Evolutionary conservation across 2,797 vertebrate genomes (phyloP).

Genomic region (Myotis planiceps): DNA sequence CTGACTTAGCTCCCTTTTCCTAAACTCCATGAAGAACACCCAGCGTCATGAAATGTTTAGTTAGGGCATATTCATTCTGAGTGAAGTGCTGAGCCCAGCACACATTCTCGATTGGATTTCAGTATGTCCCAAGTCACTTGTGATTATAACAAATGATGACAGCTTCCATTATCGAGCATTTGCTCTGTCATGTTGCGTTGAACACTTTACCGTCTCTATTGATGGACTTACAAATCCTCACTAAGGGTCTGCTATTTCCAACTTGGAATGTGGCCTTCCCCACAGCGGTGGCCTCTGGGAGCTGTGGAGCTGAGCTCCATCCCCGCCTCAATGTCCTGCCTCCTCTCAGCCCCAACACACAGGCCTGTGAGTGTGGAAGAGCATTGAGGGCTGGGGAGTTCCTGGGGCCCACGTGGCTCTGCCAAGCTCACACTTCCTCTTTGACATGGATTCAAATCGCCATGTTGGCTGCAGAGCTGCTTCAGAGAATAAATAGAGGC

Average conservation of each 20-base stretch:
- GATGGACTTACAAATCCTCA: not conserved
- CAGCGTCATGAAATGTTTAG: not conserved
- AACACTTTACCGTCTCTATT: not conserved
- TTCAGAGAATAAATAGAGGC: not conserved
- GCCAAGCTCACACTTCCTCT: not conserved
- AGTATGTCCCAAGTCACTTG: not conserved
- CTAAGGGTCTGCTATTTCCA: not conserved
- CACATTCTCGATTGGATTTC: not conserved
- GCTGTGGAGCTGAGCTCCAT: not conserved
- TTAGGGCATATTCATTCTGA: not conserved
- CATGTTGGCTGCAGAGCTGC: not conserved
- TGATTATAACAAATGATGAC: not conserved
- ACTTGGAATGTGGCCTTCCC: not conserved
- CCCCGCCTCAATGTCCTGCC: not conserved
- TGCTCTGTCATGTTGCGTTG: not conserved
- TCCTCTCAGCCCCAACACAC: fast-evolving
- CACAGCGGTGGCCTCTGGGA: not conserved
- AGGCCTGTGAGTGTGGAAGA: not conserved
- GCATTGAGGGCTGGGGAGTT: not conserved
- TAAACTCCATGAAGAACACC: not conserved
- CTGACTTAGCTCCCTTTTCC: not conserved
- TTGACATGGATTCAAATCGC: not conserved
- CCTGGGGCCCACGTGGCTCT: not conserved
- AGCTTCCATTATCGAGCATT: too few species aligned
- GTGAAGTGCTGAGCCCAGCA: not conserved